Evolutionary conservation across 1,140 invertebrate species (phyloP), one percentile per base, ranked within the genome.

Genomic region (Drosophila orosa): DNA sequence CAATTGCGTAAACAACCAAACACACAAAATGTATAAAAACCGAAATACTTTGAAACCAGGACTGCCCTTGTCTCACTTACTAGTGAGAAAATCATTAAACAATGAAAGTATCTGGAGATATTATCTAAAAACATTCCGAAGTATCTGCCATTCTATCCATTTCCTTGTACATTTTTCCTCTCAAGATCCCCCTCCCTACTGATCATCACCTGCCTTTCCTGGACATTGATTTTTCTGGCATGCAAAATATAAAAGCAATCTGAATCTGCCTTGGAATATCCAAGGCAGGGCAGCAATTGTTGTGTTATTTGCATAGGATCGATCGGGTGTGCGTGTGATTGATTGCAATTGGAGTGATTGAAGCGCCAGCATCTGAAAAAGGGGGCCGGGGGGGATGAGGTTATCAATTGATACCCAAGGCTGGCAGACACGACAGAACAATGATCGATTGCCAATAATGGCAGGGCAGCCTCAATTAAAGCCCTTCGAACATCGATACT

Each of bases 381-480:
- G 17, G 50, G 12, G 7, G 1, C 17, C 5, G 5, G n/a, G 42
- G 12, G 5, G n/a, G 42, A 45, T 3, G 25, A 3, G 25, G 45
- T 17, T 29, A 24, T 37, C 25, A 63, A 66, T 67, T 67, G 58
- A 67, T 66, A 47, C 24, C 19, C 12, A 42, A 58, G 50, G 24
- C 39, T 37, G 1, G 52, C 13, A 52, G 29, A 33, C 50, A 55
- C 52, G 19, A 54, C 7, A 31, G 13, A 52, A 54, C 19, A 13
- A 50, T 13, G 50, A 55, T 59, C 27, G 27, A 54, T 59, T 13
- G 48, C 29, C 10, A 24, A 12, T 35, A 55, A 55, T 35, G 31
- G 15, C 39, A 24, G 31, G 22, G 22, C 19, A 24, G 22, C 19
- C 9, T 9, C 50, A 29, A 31, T 56, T 33, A 33, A 33, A 33